Evolutionary conservation across 2,888 invertebrate genomes (phyloP), one percentile per base, ranked within the genome.

Genomic region (Geophilus truncorum): DNA sequence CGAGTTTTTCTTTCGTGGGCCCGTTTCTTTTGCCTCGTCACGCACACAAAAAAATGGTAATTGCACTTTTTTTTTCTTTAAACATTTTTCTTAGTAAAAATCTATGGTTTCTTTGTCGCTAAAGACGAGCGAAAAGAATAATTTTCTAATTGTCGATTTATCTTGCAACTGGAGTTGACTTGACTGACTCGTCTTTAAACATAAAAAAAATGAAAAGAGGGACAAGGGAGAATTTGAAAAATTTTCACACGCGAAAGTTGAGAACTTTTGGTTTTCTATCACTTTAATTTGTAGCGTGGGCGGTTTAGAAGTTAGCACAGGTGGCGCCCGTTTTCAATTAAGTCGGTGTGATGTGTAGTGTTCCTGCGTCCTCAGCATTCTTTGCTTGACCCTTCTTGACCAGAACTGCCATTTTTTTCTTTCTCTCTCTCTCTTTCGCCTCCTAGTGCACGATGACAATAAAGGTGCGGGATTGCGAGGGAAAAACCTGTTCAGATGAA

Each of bases 301-400:
- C 28, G 70, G 70, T 28, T 10, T 23, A n/a, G 70, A 70, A 70
- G 28, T 70, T 70, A 70, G 70, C 70, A 70, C 70, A 70, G 70
- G 70, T 70, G 70, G 70, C 70, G 70, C 70, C 70, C 70, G 70
- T 70, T 70, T 70, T 70, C 70, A 70, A 70, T 70, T 70, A 70
- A 70, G 70, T 70, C 25, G 70, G 70, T 70, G 70, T 70, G 70
- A 70, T 70, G 70, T 70, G 70, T 70, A 70, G 70, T 70, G 70
- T 70, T 70, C 70, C 70, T 70, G 70, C 70, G 70, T 70, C 70
- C 70, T 70, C 70, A 70, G 70, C 70, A 70, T 70, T 70, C 70
- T 28, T 70, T 28, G 70, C 28, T 70, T 70, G 70, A 70, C 70
- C 70, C 70, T 70, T 70, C 70, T 70, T 70, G 70, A 70, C 70